Base-by-base conservation (phyloP, 2,113 vertebrate species). In the Nothoprocta perdicaria region DNA sequence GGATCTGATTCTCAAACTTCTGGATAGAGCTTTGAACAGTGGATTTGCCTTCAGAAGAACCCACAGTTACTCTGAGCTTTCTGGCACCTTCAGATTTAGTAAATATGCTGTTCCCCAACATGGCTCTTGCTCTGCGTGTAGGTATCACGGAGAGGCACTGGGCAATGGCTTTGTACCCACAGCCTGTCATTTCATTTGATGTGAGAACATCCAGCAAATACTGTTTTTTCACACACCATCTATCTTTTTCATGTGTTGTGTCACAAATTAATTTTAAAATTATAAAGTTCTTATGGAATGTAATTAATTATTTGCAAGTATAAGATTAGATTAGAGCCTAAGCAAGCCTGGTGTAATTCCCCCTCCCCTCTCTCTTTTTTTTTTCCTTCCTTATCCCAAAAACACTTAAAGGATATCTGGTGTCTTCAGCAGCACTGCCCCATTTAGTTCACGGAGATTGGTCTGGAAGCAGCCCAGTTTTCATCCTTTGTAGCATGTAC, bases 91-190 rank as follows among this genome's bases (percentile, higher is more conserved):
- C 14, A 13, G 10, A 1, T 18, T 38, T 31, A 78, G 18, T 21
- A 33, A 29, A 14, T 7, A 6, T 74, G 38, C 24, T 46, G 78
- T 33, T 84, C 33, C 62, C 33, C 83, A 13, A 41, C 43, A 7
- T 45, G 1, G 31, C 22, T 69, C 52, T 55, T 5, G 0, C 3
- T 1, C 0, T 14, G 6, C 38, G 0, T 2, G 13, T 22, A 62
- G 29, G 38, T 50, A 22, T n/a, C 29, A 35, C 3, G 60, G 26
- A 3, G 14, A 61, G n/a, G 33, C 13, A 6, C 9, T 21, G 5
- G 3, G 0, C 3, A 18, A 46, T 0, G 1, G 60, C 8, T 68
- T 1, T 68, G 31, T 75, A 63, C 26, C 61, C 1, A 21, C 27
- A 8, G 8, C 3, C 43, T 50, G 2, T n/a, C 29, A 27, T 46